A percentile compares a stretch with the other conserved stretches of the same genome.
Conservation (phyloP, 2,888 invertebrate genomes). For the Drosophila mayaguana region DNA sequence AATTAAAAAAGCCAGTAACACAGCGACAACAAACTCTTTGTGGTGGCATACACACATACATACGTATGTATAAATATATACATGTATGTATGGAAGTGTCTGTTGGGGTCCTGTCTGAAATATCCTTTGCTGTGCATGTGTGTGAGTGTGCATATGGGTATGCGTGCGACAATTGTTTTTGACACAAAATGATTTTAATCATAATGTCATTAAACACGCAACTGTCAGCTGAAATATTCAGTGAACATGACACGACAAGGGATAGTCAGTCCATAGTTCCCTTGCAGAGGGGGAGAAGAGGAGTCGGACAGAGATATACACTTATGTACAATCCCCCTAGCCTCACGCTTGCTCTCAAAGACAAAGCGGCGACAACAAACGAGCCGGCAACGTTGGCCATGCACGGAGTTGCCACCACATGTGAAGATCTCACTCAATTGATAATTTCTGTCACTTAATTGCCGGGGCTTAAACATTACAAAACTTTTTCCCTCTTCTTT, state of each 20-base stretch:
- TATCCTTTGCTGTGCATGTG: slow-evolving; percentile 39
- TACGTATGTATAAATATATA: slow-evolving; percentile 14
- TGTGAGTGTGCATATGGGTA: slow-evolving; percentile 27
- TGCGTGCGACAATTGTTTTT: slow-evolving; percentile 72
- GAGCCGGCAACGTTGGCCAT: slow-evolving; percentile 31
- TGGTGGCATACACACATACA: background rate
- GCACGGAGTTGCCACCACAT: slow-evolving; percentile 58
- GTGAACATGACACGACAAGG: slow-evolving; percentile 57
- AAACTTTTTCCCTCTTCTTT: slow-evolving; percentile 56
- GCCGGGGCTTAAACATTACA: slow-evolving; percentile 77
- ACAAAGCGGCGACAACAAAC: slow-evolving; percentile 57
- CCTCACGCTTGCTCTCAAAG: slow-evolving; percentile 22
- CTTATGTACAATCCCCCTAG: background rate
- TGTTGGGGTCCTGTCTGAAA: slow-evolving; percentile 29
- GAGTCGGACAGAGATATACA: background rate
- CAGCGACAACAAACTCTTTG: slow-evolving; percentile 41
- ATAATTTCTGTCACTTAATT: slow-evolving; percentile 77
- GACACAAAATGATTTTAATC: slow-evolving; percentile 79
- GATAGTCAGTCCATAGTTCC: slow-evolving; percentile 40
- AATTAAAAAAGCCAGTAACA: slow-evolving; percentile 59
- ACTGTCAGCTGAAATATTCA: slow-evolving; percentile 64
- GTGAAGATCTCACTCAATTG: slow-evolving; percentile 71
- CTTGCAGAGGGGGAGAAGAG: background rate
- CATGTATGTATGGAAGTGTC: too few relatives aligned
- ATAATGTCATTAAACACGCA: slow-evolving; percentile 79